These are phyloP conservation scores for Ichneumon xanthorius DNA, from an alignment of 2,888 invertebrate species.

Conservation along the genomic window DNA sequence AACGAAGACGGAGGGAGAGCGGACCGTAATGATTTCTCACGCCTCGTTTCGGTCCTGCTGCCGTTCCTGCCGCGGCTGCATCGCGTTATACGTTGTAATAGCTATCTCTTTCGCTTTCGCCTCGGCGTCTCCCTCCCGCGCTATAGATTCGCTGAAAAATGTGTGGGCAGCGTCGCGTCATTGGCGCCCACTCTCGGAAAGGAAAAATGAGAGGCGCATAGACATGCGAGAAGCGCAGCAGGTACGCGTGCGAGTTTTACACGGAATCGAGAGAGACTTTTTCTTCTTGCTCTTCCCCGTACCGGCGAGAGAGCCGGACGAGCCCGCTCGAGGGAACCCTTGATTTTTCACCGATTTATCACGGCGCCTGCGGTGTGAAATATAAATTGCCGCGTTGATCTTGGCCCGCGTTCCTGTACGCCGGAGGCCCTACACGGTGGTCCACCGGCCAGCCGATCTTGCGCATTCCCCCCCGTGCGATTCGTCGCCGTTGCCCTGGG, in stretches of 20 bases:
- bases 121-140: neutral
- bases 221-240: constrained; percentile 46
- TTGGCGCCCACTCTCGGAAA: constrained; percentile 61
- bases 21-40: constrained; percentile 74
- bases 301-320: constrained; percentile 59
- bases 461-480: constrained; percentile 27
- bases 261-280: constrained; percentile 4
- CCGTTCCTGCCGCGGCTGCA: constrained; percentile 36
- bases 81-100: constrained; percentile 16
- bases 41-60: constrained; percentile 73
- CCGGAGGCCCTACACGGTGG: constrained; percentile 65
- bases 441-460: constrained; percentile 45
- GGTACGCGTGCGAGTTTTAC: constrained; percentile 8
- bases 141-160: constrained; percentile 65
- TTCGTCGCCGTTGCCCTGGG: constrained; percentile 55
- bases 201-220: constrained; percentile 54
- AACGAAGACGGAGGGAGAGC: constrained; percentile 51
- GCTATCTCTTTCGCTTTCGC: constrained; percentile 20
- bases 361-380: constrained; percentile 69
- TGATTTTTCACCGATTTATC: constrained; percentile 68
- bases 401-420: constrained; percentile 59
- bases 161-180: constrained; percentile 61
- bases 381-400: constrained; percentile 70
- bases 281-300: constrained; percentile 38
- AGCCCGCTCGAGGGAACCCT: constrained; percentile 44